These are phyloP conservation scores for Scolanthus callimorphus DNA, from an alignment of 92 coral and sea anemone genomes.

Conservation along the genomic window DNA sequence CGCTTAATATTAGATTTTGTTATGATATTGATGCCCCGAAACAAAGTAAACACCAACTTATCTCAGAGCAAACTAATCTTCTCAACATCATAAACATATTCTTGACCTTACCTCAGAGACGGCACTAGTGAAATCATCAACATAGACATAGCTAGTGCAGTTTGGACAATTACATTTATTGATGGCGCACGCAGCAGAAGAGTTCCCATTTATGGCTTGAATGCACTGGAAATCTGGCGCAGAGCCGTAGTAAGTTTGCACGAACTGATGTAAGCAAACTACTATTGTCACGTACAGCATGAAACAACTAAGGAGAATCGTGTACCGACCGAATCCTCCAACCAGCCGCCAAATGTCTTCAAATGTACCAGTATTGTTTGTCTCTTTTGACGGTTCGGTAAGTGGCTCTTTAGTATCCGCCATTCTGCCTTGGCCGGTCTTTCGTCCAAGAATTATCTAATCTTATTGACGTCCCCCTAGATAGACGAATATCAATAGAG, in stretches of 20 bases:
- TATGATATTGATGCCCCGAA: too few species aligned
- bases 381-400: too few species aligned
- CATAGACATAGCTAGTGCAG: constrained; percentile 17
- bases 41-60: too few species aligned
- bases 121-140: constrained; percentile 25
- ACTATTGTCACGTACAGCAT: constrained; percentile 18
- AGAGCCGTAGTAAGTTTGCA: constrained; percentile 18
- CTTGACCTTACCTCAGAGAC: constrained; percentile 21
- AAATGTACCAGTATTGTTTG: not conserved
- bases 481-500: too few species aligned
- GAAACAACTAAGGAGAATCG: constrained; percentile 3
- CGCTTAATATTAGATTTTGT: too few species aligned
- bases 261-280: constrained; percentile 12
- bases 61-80: too few species aligned
- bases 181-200: constrained; percentile 2
- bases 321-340: constrained; percentile 39
- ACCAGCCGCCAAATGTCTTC: constrained; percentile 25
- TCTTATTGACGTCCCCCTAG: too few species aligned
- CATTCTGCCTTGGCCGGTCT: too few species aligned
- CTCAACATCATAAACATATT: too few species aligned
- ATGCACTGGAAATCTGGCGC: constrained; percentile 28
- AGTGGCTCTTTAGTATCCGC: too few species aligned
- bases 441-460: too few species aligned
- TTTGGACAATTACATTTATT: constrained; percentile 22
- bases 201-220: not conserved